Evolutionary conservation across 1,140 invertebrate species (phyloP), one percentile per base, ranked within the genome.

Genomic region (Cydia amplana): DNA sequence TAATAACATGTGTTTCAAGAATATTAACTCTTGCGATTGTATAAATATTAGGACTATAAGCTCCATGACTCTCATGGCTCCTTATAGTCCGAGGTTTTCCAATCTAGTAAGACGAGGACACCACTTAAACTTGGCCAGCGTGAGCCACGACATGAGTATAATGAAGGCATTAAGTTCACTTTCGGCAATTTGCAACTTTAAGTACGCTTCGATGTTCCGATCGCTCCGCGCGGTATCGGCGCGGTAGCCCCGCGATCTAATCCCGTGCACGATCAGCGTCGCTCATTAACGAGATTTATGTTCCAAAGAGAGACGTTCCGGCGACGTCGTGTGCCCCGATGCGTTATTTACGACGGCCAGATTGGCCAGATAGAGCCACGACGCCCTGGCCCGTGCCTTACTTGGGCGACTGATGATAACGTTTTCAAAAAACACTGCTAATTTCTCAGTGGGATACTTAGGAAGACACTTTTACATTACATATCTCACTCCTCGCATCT

Each of bases 281-380:
- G 82, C 89, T 91, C 90, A 92, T 92, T 92, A 92, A 89, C 85
- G 82, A 90, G 90, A 92, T 92, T 88, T 92, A 92, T 90, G 84
- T 86, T 83, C 83, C 85, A 85, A 87, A 89, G 83, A 79, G 83
- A 87, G 87, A 87, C 86, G 87, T 82, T 82, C 77, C 82, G 83
- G 83, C 83, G 84, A 86, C 87, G 82, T 83, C 85, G 87, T 83
- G 87, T 81, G 80, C 82, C 81, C 75, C 78, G 78, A 80, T 81
- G 85, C 84, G 82, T 91, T 90, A 90, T 91, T 91, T 91, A 91
- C 88, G 83, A 84, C 79, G 80, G 79, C 75, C 87, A 86, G 88
- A 90, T 90, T 85, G 79, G 76, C 67, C 80, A 85, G 87, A 91
- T 89, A 90, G 79, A 78, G 73, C 77, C 78, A 63, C 78, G 43